A percentile compares a stretch with the other conserved stretches of the same genome.
These are phyloP conservation scores for Dryocosmus kuriphilus DNA, from an alignment of 2,888 invertebrate species.

Conservation along the genomic window DNA sequence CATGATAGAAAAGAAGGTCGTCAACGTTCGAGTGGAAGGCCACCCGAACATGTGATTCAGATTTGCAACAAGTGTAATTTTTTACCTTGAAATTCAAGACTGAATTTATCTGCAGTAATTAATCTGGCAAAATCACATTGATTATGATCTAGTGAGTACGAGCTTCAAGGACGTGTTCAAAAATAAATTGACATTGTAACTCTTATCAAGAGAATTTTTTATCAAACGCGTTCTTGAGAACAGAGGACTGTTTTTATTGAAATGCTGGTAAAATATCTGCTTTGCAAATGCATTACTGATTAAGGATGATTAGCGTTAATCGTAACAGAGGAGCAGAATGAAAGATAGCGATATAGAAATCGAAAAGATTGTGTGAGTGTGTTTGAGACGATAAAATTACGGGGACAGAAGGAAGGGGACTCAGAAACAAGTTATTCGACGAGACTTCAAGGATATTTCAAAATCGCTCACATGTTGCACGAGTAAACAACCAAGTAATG, in stretches of 20 bases:
- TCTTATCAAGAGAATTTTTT: background rate
- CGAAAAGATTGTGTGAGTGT: background rate
- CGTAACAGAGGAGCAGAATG: background rate
- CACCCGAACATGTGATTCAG: conserved; percentile 9
- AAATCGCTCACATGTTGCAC: conserved; percentile 3
- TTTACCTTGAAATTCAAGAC: background rate
- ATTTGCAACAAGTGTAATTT: background rate
- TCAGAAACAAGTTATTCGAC: conserved; percentile 6
- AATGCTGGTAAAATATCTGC: background rate
- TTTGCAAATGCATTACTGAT: background rate
- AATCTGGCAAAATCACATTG: background rate
- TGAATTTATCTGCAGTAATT: background rate
- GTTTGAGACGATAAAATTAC: background rate
- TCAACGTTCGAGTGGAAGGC: conserved; percentile 49
- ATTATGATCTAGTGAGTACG: background rate
- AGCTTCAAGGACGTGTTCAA: background rate
- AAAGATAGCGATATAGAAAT: background rate
- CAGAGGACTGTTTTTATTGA: background rate
- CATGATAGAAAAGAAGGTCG: conserved; percentile 53
- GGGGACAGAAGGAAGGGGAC: background rate
- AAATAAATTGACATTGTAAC: background rate
- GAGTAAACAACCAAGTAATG: background rate
- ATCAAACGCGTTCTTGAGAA: background rate
- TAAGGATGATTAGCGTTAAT: background rate
- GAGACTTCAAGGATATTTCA: conserved; percentile 11